phyloP scores from a whole-genome alignment of 2,113 vertebrate genomes.

The Peucedramus taeniatus region DNA sequence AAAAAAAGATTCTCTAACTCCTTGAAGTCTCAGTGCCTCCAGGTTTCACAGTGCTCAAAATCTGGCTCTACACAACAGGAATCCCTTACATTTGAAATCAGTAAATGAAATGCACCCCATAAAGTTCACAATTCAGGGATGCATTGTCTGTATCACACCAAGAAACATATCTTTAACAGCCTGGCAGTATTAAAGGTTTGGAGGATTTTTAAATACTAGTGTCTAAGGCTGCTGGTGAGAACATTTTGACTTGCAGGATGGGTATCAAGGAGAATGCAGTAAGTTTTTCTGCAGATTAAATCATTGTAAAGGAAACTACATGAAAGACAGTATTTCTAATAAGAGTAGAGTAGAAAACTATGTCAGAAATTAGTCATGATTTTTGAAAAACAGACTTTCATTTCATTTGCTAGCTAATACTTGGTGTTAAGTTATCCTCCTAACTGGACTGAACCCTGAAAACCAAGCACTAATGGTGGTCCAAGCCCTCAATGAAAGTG shows the following conservation, averaged over 20 bases:
- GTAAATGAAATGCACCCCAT: neutral
- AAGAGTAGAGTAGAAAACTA: slow-evolving; percentile 6
- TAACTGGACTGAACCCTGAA: neutral
- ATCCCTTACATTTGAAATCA: neutral
- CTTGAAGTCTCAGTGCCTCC: neutral
- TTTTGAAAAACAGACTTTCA: slow-evolving; percentile 34
- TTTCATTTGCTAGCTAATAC: slow-evolving; percentile 17
- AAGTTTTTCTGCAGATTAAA: slow-evolving; percentile 38
- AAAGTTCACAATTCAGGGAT: neutral
- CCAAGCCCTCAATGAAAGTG: neutral
- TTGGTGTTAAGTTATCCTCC: neutral
- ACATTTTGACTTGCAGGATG: neutral
- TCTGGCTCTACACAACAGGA: neutral
- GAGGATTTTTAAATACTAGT: neutral
- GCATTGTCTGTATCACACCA: neutral
- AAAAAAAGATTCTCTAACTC: neutral
- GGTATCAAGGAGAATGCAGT: slow-evolving; percentile 45
- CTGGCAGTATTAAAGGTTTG: neutral
- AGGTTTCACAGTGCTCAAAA: neutral
- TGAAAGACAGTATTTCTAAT: slow-evolving; percentile 39
- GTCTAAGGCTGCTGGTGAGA: neutral
- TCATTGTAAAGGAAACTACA: slow-evolving; percentile 1
- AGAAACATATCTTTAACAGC: neutral
- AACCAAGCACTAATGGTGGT: neutral
- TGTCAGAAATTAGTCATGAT: slow-evolving; percentile 19